Conservation (phyloP, 2,888 invertebrate species). For the Agriopis marginaria region DNA sequence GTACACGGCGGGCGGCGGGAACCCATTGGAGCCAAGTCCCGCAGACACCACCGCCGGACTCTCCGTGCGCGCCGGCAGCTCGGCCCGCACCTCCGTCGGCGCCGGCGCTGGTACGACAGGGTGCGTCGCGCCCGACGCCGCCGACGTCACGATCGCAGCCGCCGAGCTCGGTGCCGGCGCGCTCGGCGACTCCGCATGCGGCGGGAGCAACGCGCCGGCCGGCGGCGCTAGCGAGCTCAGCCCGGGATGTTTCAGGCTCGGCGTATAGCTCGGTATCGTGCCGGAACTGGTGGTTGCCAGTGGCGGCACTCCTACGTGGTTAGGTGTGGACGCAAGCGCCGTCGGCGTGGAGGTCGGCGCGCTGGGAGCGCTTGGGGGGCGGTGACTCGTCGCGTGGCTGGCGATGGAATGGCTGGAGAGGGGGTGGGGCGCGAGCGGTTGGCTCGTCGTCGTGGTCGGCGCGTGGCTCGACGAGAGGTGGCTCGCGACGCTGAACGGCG, state of each 20-base stretch:
- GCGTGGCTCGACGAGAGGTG: slow-evolving; percentile 85
- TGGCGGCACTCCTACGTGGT: slow-evolving; percentile 61
- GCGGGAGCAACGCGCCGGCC: slow-evolving; percentile 57
- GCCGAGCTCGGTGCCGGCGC: slow-evolving; percentile 59
- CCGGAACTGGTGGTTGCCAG: slow-evolving; percentile 64
- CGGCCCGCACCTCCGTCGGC: slow-evolving; percentile 56
- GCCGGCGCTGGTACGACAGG: slow-evolving; percentile 73
- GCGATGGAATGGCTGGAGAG: slow-evolving; percentile 75
- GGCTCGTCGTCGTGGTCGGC: slow-evolving; percentile 52
- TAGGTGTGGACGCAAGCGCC: slow-evolving; percentile 64
- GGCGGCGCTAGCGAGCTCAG: slow-evolving; percentile 64
- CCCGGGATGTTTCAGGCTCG: slow-evolving; percentile 72
- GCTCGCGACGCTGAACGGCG: slow-evolving; percentile 75
- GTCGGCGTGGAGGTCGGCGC: slow-evolving; percentile 61
- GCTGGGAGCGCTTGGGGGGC: slow-evolving; percentile 64
- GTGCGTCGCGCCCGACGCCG: slow-evolving; percentile 64
- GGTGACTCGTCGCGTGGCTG: slow-evolving; percentile 67
- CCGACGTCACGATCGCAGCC: slow-evolving; percentile 61
- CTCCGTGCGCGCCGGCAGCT: slow-evolving; percentile 78
- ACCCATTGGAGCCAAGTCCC: slow-evolving; percentile 88
- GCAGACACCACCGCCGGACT: slow-evolving; percentile 83
- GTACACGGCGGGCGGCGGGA: slow-evolving; percentile 90
- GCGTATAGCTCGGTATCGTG: slow-evolving; percentile 71
- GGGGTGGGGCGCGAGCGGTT: slow-evolving; percentile 68
- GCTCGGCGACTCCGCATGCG: slow-evolving; percentile 40